Conservation (phyloP, 2,113 vertebrate genomes). For the Cheirogaleus medius region DNA sequence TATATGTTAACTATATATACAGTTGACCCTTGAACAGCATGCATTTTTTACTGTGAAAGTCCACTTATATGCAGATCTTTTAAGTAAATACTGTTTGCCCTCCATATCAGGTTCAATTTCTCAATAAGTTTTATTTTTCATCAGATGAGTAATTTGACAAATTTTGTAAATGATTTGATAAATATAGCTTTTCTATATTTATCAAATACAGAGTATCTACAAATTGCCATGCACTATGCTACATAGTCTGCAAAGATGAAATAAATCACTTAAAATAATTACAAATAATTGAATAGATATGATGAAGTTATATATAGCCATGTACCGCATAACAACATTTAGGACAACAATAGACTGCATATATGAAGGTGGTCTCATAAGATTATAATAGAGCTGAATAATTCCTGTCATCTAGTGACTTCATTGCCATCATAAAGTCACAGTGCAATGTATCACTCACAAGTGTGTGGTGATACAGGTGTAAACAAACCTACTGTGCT, state of each 20-base stretch:
- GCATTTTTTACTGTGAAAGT: background rate
- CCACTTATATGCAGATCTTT: background rate
- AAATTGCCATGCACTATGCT: background rate
- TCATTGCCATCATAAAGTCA: background rate
- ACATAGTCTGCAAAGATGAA: background rate
- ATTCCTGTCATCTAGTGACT: background rate
- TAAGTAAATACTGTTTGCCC: background rate
- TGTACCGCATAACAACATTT: background rate
- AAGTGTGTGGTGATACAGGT: background rate
- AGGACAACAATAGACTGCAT: background rate
- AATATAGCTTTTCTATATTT: background rate
- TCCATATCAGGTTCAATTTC: background rate
- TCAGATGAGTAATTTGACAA: background rate
- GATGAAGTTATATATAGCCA: background rate
- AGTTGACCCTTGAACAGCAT: background rate
- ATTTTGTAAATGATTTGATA: background rate
- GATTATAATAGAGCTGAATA: background rate
- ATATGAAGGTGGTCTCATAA: background rate
- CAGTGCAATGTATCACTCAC: background rate
- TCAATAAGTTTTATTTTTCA: background rate
- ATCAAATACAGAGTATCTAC: too few species aligned
- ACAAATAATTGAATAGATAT: background rate
- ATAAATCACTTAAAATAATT: background rate
- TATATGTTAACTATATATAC: background rate
- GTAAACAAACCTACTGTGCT: background rate